Percentiles rank a stretch among this genome's conserved stretches.
Conservation (phyloP, 2,113 vertebrate genomes). For the Psilopsiagon aymara region DNA sequence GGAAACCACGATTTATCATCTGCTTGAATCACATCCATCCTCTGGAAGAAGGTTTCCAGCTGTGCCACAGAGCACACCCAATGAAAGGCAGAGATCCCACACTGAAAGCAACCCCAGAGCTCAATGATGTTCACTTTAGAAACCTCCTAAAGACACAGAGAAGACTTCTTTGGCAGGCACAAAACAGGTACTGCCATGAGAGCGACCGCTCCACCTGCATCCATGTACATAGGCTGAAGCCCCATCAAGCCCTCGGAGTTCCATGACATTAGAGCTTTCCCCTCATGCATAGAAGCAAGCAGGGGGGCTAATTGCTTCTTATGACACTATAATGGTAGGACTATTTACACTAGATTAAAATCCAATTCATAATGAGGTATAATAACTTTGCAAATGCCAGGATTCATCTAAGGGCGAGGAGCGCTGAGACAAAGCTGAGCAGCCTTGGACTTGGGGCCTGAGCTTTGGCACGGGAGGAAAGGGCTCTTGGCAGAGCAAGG, state of each 20-base stretch:
- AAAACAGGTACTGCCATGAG: neutral
- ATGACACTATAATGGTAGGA: conserved; percentile 75
- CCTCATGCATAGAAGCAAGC: conserved; percentile 60
- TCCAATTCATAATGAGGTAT: conserved; percentile 73
- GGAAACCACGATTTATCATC: conserved; percentile 11
- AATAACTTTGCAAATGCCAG: conserved; percentile 62
- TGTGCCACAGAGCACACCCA: neutral
- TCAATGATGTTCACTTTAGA: neutral
- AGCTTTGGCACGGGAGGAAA: neutral
- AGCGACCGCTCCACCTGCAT: neutral
- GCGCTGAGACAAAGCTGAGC: neutral
- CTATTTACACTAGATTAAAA: conserved; percentile 81
- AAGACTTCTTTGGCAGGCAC: fast-evolving
- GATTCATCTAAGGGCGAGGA: conserved; percentile 59
- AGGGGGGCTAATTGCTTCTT: conserved; percentile 76
- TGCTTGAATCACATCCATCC: neutral
- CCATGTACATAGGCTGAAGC: neutral
- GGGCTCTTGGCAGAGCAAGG: neutral
- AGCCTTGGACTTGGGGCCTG: neutral
- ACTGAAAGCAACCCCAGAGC: fast-evolving
- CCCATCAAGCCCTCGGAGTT: conserved; percentile 55
- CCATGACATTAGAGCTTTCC: conserved; percentile 50
- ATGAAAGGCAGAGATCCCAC: neutral
- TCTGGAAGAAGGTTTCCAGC: neutral
- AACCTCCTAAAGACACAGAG: neutral